Evolutionary conservation across 1,140 invertebrate genomes (phyloP).

Genomic region (Gonioctena quinquepunctata): DNA sequence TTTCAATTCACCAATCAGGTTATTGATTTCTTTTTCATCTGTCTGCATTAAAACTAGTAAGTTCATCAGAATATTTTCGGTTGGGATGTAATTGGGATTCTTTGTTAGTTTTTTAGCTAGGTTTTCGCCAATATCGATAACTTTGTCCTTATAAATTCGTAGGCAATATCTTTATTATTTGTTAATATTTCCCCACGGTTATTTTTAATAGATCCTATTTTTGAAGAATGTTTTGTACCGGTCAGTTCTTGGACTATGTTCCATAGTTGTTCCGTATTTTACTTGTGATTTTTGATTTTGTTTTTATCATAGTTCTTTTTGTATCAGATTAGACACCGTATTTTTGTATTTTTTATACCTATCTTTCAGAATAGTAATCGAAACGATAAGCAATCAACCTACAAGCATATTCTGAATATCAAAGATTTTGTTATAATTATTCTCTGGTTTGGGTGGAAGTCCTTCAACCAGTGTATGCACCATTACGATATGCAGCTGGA

Average conservation of each 20-base stretch:
- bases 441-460: no score
- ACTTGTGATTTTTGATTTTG: not conserved
- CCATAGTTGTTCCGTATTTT: not conserved
- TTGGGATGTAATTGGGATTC: not conserved
- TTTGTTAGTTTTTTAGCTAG: not conserved
- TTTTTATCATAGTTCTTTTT: not conserved
- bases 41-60: not conserved
- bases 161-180: not conserved
- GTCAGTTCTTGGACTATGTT: not conserved
- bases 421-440: no score
- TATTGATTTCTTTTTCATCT: not conserved
- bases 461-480: no score
- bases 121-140: not conserved
- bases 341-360: not conserved
- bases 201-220: not conserved
- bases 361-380: not conserved
- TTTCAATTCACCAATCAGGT: not conserved
- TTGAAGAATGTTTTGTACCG: not conserved
- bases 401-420: no score
- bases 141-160: not conserved
- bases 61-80: not conserved
- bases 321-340: not conserved
- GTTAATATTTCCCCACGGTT: not conserved
- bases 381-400: no score
- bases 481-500: no score